Percentiles rank a stretch among this genome's conserved stretches.
Evolutionary conservation across 2,797 vertebrate genomes (phyloP).

Genomic region (Chelon auratus): DNA sequence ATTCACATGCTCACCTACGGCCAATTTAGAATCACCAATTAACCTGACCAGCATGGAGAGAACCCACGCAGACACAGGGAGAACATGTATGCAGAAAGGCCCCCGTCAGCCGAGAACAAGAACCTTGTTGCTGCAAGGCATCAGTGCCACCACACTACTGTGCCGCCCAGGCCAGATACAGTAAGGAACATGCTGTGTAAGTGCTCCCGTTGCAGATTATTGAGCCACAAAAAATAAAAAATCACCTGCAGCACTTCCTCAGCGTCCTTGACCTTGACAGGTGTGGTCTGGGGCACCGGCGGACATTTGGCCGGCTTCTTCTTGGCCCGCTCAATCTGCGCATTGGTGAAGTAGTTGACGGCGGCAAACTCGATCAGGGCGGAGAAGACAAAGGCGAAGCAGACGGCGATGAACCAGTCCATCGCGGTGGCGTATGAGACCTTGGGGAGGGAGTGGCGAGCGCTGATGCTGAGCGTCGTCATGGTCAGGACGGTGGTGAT

Average conservation of each 20-base stretch:
- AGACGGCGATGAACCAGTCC: constrained; percentile 99
- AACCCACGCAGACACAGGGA: too few relatives aligned
- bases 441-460: constrained; percentile 96
- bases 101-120: too few relatives aligned
- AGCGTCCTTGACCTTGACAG: constrained; percentile 84
- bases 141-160: too few relatives aligned
- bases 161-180: constrained; percentile 5
- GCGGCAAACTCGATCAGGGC: constrained; percentile 98
- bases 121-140: too few relatives aligned
- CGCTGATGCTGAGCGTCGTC: constrained; percentile 98
- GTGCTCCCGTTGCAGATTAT: constrained; percentile 49
- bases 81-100: too few relatives aligned
- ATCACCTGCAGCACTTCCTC: constrained; percentile 88
- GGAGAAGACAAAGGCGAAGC: constrained; percentile 98
- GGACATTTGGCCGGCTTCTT: constrained; percentile 89
- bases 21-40: too few relatives aligned
- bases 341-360: constrained; percentile 98
- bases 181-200: constrained; percentile 54
- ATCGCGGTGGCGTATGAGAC: constrained; percentile 98
- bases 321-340: constrained; percentile 91
- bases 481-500: constrained; percentile 99
- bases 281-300: constrained; percentile 83
- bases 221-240: constrained; percentile 40
- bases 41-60: too few relatives aligned
- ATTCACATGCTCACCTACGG: too few relatives aligned